Percentiles rank a stretch among this genome's conserved stretches.
Evolutionary conservation across 2,888 invertebrate genomes (phyloP).

Genomic region (Rhamnusium bicolor): DNA sequence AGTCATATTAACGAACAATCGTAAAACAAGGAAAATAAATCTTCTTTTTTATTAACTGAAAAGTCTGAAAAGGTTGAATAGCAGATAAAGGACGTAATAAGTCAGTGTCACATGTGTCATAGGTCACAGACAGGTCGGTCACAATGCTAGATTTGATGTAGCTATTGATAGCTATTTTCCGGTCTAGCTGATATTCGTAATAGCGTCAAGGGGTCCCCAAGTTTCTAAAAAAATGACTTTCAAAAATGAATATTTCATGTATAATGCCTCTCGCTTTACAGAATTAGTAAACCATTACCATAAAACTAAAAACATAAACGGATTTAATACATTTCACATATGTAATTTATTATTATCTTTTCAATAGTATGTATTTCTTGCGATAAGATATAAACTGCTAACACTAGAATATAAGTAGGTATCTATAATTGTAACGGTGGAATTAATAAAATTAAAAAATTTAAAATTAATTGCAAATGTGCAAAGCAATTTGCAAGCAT

Average conservation of each 20-base stretch:
- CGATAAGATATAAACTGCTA: no score
- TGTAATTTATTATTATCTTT: neutral
- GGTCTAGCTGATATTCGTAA: neutral
- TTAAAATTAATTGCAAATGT: no score
- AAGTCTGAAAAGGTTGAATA: neutral
- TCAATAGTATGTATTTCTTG: no score
- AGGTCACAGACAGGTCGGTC: neutral
- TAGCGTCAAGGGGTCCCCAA: neutral
- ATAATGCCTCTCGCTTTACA: neutral
- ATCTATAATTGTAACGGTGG: no score
- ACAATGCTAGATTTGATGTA: conserved; percentile 12
- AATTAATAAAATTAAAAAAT: no score
- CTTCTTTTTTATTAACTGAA: neutral
- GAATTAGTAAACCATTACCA: neutral
- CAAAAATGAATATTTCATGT: neutral
- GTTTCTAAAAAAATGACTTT: neutral
- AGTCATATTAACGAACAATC: neutral
- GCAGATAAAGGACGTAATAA: neutral
- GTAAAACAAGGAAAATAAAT: neutral
- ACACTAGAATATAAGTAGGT: no score
- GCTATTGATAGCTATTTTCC: conserved; percentile 5
- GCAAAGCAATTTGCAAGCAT: no score
- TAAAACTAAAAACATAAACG: neutral
- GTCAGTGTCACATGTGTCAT: conserved; percentile 10
- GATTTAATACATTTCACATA: no score